phyloP scores from a whole-genome alignment of 1,140 invertebrate genomes.

The Lethocerus indicus region DNA sequence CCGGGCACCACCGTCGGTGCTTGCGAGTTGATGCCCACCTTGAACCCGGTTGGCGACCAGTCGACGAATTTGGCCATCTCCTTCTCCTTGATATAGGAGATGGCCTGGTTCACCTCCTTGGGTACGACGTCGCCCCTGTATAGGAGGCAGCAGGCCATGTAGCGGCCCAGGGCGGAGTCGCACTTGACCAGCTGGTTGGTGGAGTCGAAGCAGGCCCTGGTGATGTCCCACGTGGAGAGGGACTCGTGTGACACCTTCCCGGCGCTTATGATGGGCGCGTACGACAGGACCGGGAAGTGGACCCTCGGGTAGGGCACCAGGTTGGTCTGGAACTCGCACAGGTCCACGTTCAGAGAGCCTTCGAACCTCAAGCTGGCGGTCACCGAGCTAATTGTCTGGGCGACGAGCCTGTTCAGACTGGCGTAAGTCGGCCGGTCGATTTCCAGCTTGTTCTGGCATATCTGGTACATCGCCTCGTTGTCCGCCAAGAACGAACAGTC shows the following conservation, averaged over 20 bases:
- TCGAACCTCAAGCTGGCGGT: constrained; percentile 44
- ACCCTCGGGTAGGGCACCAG: constrained; percentile 35
- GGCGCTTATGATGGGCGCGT: constrained; percentile 30
- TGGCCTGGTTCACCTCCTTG: constrained; percentile 40
- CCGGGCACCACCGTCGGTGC: constrained; percentile 10
- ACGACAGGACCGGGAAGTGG: constrained; percentile 34
- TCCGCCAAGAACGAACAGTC: constrained; percentile 76
- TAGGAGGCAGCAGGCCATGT: constrained; percentile 42
- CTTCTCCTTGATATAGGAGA: constrained; percentile 26
- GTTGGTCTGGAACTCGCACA: constrained; percentile 49
- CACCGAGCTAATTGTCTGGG: constrained; percentile 37
- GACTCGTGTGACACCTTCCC: constrained; percentile 35
- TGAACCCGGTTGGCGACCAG: constrained; percentile 11
- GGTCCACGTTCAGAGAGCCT: constrained; percentile 50
- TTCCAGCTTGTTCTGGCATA: constrained; percentile 29
- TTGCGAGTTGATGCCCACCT: constrained; percentile 18
- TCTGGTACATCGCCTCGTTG: constrained; percentile 68
- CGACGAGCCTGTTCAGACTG: constrained; percentile 62
- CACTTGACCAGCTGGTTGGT: constrained; percentile 39
- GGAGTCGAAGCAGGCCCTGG: constrained; percentile 27
- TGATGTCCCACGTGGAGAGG: constrained; percentile 28
- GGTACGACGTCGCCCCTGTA: constrained; percentile 37
- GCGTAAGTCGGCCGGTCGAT: constrained; percentile 43
- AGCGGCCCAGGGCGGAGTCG: constrained; percentile 25
- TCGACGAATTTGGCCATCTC: constrained; percentile 34